A percentile compares a stretch with the other conserved stretches of the same genome.
Conservation (phyloP, 1,140 invertebrate genomes). For the Penaeus japonicus region DNA sequence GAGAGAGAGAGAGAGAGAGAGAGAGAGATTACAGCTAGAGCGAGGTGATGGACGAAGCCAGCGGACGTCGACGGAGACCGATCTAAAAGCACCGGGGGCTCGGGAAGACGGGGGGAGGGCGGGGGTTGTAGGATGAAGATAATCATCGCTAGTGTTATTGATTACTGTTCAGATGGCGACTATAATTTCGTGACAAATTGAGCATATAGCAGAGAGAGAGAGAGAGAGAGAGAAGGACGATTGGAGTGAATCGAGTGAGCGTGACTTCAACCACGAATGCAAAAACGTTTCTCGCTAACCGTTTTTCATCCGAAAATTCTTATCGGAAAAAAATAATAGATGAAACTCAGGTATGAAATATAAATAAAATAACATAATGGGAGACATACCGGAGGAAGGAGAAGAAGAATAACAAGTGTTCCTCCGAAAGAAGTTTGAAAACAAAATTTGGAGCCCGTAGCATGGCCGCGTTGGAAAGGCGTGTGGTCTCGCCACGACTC, state of each 20-base stretch:
- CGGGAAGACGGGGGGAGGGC: no score
- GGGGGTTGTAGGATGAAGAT: no score
- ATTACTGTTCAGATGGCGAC: no score
- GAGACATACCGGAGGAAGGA: conserved; percentile 38
- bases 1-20: not conserved
- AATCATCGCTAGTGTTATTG: no score
- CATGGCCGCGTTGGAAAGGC: conserved; percentile 10
- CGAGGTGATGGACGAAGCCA: no score
- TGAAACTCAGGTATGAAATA: not conserved
- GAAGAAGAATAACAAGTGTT: not conserved
- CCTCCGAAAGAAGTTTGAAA: not conserved
- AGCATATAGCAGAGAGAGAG: not conserved
- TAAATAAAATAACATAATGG: conserved; percentile 6
- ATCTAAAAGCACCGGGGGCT: no score
- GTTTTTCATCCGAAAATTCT: not conserved
- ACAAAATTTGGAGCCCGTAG: not conserved
- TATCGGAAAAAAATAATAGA: not conserved
- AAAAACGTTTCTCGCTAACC: not conserved
- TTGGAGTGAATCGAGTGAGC: no score
- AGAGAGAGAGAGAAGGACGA: not conserved
- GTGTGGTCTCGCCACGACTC: not conserved
- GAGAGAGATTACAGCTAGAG: no score
- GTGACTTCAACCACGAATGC: not conserved
- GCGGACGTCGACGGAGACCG: no score
- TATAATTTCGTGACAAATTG: no score